Evolutionary conservation across 2,113 vertebrate species (phyloP), one percentile per base, ranked within the genome.

Genomic region (Upupa epops): DNA sequence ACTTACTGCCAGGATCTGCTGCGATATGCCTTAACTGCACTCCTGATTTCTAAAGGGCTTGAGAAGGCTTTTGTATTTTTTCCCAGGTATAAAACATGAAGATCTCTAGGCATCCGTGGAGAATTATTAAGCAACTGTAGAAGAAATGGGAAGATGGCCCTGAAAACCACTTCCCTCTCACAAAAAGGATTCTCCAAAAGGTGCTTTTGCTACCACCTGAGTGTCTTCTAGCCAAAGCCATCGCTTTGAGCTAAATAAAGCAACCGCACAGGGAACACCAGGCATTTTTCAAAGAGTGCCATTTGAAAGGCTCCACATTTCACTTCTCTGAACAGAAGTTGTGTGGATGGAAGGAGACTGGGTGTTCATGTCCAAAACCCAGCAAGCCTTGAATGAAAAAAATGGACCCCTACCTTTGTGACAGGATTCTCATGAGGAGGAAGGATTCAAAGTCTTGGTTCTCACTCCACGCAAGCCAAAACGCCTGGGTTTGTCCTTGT

Each of bases 371-470:
- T 40, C 52, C 40, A n/a, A 51, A 83, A 45, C 19, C 46, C 61
- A 45, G 20, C 19, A 24, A 46, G 17, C 11, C 24, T 3, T 2
- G 3, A 66, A 71, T 0, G 1, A n/a, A 88, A 55, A 16, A 90
- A 9, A 11, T 48, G 5, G 42, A 58, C 22, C 52, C 56, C 61
- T 37, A 56, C 61, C 78, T 83, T 63, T 58, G 36, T 56, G 36
- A 60, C 1, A 2, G 22, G 26, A 34, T n/a, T 40, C 69, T 45
- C 36, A 34, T 0, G 0, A 74, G 19, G 16, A 90, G 32, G 29
- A 81, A 5, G 11, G 45, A 72, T 49, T 61, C 71, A 46, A 17
- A 66, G 36, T 18, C 55, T 42, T 11, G 37, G 32, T 87, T 73
- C 84, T 45, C 46, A 94, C 83, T 12, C n/a, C 55, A 42, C 0